phyloP scores from a whole-genome alignment of 2,888 invertebrate genomes.

The Nephrotoma appendiculata region DNA sequence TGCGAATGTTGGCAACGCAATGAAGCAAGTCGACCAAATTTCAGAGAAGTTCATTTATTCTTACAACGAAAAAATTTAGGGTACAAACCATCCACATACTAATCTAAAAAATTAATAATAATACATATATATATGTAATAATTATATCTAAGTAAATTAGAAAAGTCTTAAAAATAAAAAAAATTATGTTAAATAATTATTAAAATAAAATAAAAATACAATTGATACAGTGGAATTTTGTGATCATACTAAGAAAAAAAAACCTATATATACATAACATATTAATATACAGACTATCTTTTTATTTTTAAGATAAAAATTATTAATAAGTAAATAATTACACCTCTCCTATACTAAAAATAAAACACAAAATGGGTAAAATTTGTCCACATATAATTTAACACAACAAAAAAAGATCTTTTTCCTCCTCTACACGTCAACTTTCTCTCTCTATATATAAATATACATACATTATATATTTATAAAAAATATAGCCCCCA shows the following conservation, averaged over 20 bases:
- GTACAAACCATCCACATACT: slow-evolving; percentile 24
- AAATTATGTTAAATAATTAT: background rate
- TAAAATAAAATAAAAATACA: background rate
- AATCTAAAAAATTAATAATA: background rate
- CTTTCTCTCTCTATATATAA: background rate
- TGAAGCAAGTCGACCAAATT: slow-evolving; percentile 60
- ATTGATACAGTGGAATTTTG: slow-evolving; percentile 3
- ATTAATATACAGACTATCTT: background rate
- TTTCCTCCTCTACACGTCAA: background rate
- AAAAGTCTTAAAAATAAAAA: background rate
- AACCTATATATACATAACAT: background rate
- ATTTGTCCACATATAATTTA: background rate
- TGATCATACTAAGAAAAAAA: background rate
- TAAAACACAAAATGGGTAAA: background rate
- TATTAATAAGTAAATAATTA: background rate
- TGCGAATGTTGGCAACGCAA: slow-evolving; percentile 75
- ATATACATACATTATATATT: no score
- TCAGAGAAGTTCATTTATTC: slow-evolving; percentile 74
- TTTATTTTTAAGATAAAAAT: background rate
- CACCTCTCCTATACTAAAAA: background rate
- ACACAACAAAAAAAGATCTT: background rate
- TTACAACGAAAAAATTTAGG: slow-evolving; percentile 61
- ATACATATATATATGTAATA: background rate
- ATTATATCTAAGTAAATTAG: background rate
- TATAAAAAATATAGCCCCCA: background rate